Evolutionary conservation across 2,113 vertebrate genomes (phyloP).

Genomic region (Cygnus buccinator): DNA sequence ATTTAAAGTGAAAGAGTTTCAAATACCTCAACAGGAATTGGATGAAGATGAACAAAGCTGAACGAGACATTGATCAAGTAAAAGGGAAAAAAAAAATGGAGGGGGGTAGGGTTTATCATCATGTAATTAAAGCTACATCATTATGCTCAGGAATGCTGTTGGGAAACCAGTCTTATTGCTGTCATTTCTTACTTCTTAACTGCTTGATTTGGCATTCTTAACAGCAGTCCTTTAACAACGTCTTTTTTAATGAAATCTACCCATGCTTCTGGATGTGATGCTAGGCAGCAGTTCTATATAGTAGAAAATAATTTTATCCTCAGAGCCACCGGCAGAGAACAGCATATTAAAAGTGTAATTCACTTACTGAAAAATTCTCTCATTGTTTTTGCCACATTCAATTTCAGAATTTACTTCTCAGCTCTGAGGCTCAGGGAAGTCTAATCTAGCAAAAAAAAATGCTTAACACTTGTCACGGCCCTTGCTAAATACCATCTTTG

Average conservation of each 20-base stretch:
- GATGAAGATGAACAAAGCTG: background rate
- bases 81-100: background rate
- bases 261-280: background rate
- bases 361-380: background rate
- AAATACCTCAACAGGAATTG: background rate
- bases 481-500: background rate
- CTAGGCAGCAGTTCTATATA: background rate
- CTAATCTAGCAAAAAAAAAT: background rate
- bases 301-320: constrained; percentile 12
- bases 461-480: background rate
- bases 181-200: constrained; percentile 32
- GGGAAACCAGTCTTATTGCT: background rate
- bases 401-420: background rate
- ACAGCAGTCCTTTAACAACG: background rate
- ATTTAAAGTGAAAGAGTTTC: background rate
- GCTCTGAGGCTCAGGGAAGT: background rate
- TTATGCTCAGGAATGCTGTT: background rate
- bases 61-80: background rate
- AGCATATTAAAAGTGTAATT: constrained; percentile 58
- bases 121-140: background rate
- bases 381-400: background rate
- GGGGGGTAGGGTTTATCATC: background rate
- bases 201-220: constrained; percentile 26
- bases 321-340: background rate
- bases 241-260: constrained; percentile 43